Percentiles rank a stretch among this genome's conserved stretches.
phyloP scores from a whole-genome alignment of 2,113 vertebrate genomes.

The Bubo scandiacus region DNA sequence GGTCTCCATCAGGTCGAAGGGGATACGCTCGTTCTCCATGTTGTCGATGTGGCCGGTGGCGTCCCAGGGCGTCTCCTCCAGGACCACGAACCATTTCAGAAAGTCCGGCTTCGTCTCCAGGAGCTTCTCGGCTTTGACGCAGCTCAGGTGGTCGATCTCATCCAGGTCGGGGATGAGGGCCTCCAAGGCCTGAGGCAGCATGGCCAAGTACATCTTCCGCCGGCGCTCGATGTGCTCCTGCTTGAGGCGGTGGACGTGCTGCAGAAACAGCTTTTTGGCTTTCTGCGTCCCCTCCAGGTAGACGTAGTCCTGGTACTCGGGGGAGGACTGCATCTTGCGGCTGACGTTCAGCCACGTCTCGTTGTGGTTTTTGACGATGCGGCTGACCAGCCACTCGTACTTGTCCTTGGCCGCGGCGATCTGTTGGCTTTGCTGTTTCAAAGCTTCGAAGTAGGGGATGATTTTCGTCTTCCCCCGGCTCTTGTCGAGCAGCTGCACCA shows the following conservation, averaged over 20 bases:
- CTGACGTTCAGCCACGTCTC: conserved; percentile 83
- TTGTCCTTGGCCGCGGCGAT: conserved; percentile 94
- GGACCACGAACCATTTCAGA: conserved; percentile 89
- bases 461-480: conserved; percentile 93
- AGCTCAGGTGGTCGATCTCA: conserved; percentile 90
- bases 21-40: conserved; percentile 87
- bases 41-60: conserved; percentile 86
- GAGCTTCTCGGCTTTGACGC: conserved; percentile 86
- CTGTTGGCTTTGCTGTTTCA: conserved; percentile 97
- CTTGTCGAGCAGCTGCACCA: conserved; percentile 92
- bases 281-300: conserved; percentile 93
- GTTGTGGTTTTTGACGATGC: conserved; percentile 89
- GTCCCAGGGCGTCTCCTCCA: conserved; percentile 96
- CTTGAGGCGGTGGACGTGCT: conserved; percentile 91
- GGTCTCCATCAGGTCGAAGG: conserved; percentile 92
- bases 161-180: conserved; percentile 86
- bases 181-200: conserved; percentile 85
- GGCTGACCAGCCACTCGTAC: conserved; percentile 91
- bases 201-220: conserved; percentile 81
- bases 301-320: conserved; percentile 92
- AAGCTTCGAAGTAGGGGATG: conserved; percentile 93
- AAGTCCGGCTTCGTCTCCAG: conserved; percentile 91
- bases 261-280: conserved; percentile 93
- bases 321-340: conserved; percentile 84
- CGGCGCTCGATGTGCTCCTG: conserved; percentile 93